Percentiles rank a stretch among this genome's conserved stretches.
Evolutionary conservation across 1,140 invertebrate species (phyloP).

Genomic region (Scylla paramamosain): DNA sequence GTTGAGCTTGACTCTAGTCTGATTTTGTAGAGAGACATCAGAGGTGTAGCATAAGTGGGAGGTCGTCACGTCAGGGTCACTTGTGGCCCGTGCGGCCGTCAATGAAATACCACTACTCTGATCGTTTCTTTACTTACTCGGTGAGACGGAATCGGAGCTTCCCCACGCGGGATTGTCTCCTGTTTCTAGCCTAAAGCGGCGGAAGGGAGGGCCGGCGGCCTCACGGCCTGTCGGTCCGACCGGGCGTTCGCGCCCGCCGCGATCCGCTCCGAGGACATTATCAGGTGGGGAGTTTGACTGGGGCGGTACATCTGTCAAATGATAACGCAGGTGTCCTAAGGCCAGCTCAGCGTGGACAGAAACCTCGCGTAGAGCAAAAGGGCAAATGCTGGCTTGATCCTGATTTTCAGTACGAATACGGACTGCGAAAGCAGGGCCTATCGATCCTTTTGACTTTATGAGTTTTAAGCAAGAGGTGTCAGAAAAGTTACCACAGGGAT

Average conservation of each 20-base stretch:
- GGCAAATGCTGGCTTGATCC: conserved; percentile 90
- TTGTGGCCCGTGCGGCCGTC: too few relatives aligned
- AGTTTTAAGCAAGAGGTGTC: conserved; percentile 90
- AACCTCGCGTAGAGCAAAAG: conserved; percentile 92
- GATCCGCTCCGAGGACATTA: conserved; percentile 48
- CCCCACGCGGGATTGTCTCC: too few relatives aligned
- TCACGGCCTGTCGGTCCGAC: too few relatives aligned
- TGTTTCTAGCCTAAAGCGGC: too few relatives aligned
- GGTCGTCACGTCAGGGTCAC: conserved; percentile 17
- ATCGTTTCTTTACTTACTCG: conserved; percentile 39
- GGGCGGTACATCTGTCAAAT: conserved; percentile 11
- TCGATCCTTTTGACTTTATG: conserved; percentile 75
- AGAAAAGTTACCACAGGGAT: conserved; percentile 93
- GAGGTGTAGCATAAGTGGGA: conserved; percentile 80
- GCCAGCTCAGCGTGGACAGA: conserved; percentile 91
- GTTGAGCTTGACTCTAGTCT: conserved; percentile 93
- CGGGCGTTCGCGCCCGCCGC: conserved; percentile 51
- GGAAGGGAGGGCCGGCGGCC: too few relatives aligned
- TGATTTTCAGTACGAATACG: conserved; percentile 85
- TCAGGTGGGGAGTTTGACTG: conserved; percentile 21
- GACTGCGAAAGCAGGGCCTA: conserved; percentile 60
- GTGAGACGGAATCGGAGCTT: conserved; percentile 45
- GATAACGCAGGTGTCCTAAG: conserved; percentile 92
- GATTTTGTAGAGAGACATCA: conserved; percentile 90
- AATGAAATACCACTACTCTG: too few relatives aligned